Base-by-base conservation (phyloP, 2,113 vertebrate genomes). In the Australoheros scitulus region DNA sequence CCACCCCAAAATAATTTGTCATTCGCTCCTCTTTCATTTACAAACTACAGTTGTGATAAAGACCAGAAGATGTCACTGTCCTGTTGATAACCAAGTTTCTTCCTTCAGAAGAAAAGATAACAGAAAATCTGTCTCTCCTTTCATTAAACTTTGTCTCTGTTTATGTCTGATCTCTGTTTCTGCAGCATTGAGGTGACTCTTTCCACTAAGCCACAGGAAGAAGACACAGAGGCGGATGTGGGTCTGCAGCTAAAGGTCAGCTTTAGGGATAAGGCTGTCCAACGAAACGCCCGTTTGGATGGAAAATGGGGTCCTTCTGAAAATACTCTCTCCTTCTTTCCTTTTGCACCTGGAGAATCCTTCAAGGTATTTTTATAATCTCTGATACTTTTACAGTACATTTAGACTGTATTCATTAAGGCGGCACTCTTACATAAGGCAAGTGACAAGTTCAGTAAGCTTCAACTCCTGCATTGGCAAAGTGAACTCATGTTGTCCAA, bases 251-350 rank as follows among this genome's bases (percentile, higher is more conserved):
- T 98, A 36, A 95, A 94, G 36, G 94, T 97, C 89, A 97, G 90
- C 91, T 98, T 97, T 72, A 79, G 56, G 77, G 96, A 97, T 10
- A 97, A 96, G 88, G 95, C 97, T 1, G 94, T 97, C 80, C 93
- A 95, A 8, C 94, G 97, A 29, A 97, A 97, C 61, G 96, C 97
- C 60, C 93, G 96, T 20, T 87, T 97, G 93, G 95, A 92, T 4
- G 97, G 97, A 11, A 95, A 96, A 88, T 98, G 97, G 97, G 97
- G 97, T 56, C 81, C 90, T 14, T 93, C 96, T 58, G 97, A 98
- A 92, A 97, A 95, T 24, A 96, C 94, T 7, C 93, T 97, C 70
- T 96, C 97, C 50, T 98, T 96, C 88, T 98, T 98, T 50, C 97
- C 97, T 7, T 98, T 98, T 84, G 95, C 95, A 8, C 80, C 96